phyloP scores from a whole-genome alignment of 2,797 vertebrate species.

The Syngnathus acus region DNA sequence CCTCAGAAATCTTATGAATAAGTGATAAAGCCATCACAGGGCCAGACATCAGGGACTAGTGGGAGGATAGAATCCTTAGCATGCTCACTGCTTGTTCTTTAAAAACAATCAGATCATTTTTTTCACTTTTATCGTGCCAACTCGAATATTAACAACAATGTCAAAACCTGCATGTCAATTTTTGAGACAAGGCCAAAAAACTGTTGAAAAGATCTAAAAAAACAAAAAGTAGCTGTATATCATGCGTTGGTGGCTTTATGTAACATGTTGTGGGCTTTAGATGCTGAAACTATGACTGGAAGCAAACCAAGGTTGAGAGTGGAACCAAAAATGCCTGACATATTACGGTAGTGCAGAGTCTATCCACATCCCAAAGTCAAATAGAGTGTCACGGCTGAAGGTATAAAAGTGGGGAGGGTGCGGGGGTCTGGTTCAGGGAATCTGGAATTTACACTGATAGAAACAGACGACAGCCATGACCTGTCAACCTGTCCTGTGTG shows the following conservation, averaged over 20 bases:
- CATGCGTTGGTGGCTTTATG: constrained; percentile 5
- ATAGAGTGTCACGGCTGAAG: constrained; percentile 13
- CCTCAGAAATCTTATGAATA: constrained; percentile 48
- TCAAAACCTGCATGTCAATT: constrained; percentile 10
- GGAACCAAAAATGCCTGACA: constrained; percentile 12
- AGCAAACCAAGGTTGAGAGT: constrained; percentile 12
- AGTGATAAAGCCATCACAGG: constrained; percentile 47
- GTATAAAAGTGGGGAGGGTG: constrained; percentile 10
- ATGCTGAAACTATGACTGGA: constrained; percentile 14
- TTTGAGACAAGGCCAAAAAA: background rate
- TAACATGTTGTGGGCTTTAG: constrained; percentile 16
- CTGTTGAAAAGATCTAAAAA: background rate
- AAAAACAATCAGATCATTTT: background rate
- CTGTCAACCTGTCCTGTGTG: background rate
- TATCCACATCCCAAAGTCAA: constrained; percentile 32
- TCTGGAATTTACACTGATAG: constrained; percentile 26
- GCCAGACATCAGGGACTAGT: constrained; percentile 27
- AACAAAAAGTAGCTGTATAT: background rate
- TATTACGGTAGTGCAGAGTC: constrained; percentile 29
- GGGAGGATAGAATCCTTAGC: constrained; percentile 37
- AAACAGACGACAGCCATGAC: background rate
- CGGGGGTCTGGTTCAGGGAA: constrained; percentile 27
- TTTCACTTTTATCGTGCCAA: background rate
- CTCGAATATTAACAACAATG: constrained; percentile 8
- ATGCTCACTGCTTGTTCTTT: constrained; percentile 40